Percentiles rank a stretch among this genome's conserved stretches.
Evolutionary conservation across 2,113 vertebrate genomes (phyloP).

Genomic region (Apteryx owenii): DNA sequence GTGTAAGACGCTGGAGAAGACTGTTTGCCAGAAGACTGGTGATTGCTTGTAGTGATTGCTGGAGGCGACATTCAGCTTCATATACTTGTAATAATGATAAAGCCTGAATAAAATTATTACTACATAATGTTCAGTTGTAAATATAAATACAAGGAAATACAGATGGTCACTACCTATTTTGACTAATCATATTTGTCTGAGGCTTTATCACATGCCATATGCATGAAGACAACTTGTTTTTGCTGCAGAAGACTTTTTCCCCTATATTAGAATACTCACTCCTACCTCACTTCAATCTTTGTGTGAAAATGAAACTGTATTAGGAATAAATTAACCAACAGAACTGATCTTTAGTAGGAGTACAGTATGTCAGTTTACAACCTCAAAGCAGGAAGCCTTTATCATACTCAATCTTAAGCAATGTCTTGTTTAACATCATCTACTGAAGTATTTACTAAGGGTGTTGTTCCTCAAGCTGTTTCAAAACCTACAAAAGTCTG

Average conservation of each 20-base stretch:
- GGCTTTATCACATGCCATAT: not conserved
- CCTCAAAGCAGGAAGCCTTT: conserved; percentile 29
- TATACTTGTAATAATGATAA: not conserved
- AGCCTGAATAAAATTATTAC: not conserved
- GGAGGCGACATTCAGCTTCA: not conserved
- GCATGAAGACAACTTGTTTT: not conserved
- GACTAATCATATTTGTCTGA: not conserved
- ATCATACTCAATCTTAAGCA: not conserved
- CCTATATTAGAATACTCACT: not conserved
- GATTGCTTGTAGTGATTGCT: not conserved
- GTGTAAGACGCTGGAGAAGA: not conserved
- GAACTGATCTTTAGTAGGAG: not conserved
- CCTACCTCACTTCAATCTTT: not conserved
- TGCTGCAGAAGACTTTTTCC: not conserved
- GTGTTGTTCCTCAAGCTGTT: not conserved
- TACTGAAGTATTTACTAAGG: not conserved
- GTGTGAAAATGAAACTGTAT: not conserved
- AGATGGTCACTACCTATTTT: not conserved
- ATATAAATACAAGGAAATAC: not conserved
- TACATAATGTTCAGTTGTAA: not conserved
- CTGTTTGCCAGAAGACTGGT: not conserved
- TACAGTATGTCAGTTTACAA: not conserved
- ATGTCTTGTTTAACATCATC: conserved; percentile 14
- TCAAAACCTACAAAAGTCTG: not conserved
- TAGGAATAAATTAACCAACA: not conserved